Base-by-base conservation (phyloP, 2,888 invertebrate genomes). In the Orthosia gracilis region DNA sequence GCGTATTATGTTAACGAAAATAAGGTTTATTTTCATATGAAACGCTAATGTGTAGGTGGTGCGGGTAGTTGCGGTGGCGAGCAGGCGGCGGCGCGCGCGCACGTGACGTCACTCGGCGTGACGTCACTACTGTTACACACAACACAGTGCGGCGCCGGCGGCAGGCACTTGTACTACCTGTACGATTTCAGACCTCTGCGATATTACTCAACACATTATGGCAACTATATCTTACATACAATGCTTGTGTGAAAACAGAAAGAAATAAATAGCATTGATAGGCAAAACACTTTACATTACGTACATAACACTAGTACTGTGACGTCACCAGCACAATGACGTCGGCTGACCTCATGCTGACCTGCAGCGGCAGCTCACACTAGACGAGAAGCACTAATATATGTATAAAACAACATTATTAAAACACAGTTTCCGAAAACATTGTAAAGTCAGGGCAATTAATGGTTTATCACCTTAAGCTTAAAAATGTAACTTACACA, bases 161-260 rank as follows among this genome's bases (percentile, higher is more conserved):
- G 66, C 58, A 70, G 79, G 52, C 76, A 76, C 76, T 59, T 79
- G 55, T 17, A 57, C 62, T 17, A 57, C 62, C 52, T 31, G 49
- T 71, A 66, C 55, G n/a, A 45, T 31, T 57, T 45, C 47, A 15
- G 17, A 57, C 13, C 12, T 13, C 15, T 12, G 66, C 18, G 23
- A 54, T 47, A 52, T 12, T 23, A 23, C 59, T 31, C 15, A 13
- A 3, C 50, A 18, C 47, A 45, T 52, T 40, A 12, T 21, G 23
- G 15, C 13, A 11, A 71, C 31, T 55, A 31, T 40, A 9, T 40
- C 5, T 17, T 47, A 26, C 17, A 69, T 18, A 12, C 4, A n/a
- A 18, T 40, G 5, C n/a, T 50, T 26, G 26, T 26, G 3, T 47
- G 11, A 31, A 63, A 58, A 40, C 31, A 47, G 7, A 23, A 54